Evolutionary conservation across 2,113 vertebrate species (phyloP), one percentile per base, ranked within the genome.

Genomic region (Zosterops pallidus): DNA sequence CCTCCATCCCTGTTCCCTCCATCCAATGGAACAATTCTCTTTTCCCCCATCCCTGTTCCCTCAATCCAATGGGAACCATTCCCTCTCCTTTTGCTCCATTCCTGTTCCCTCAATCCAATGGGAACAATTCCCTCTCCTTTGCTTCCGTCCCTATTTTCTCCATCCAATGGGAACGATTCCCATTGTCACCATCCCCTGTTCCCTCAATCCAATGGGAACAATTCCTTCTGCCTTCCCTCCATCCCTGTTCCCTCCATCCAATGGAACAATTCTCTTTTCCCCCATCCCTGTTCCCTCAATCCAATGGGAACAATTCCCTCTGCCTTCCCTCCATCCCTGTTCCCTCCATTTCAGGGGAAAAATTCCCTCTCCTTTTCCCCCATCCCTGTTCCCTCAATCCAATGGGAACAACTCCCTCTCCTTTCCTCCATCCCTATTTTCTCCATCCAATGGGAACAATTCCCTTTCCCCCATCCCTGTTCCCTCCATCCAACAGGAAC

Each of bases 381-480:
- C 25, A 6, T 24, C 57, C 53, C 42, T 1, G 2, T 0, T 2
- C 14, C 9, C 39, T 35, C n/a, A 2, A 0, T n/a, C 17, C 2
- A 10, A 8, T 5, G 33, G 84, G 75, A 63, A 22, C 12, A 33
- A 78, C 25, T 33, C n/a, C 74, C 20, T 70, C 10, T 52, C 62
- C 31, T 14, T 25, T 4, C 3, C 41, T 9, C 21, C 63, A 31
- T 26, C n/a, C 42, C 35, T 7, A 3, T 2, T 1, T 12, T 5
- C 24, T 39, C 41, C 4, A 31, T 49, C 25, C 31, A 1, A 25
- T 2, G n/a, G 67, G 44, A 59, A 18, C 31, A 44, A 18, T 18
- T 44, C 42, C 42, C 37, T 39, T 14, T 3, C 3, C 41, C 14
- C 21, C 63, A 31, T 26, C n/a, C 42, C 42, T 7, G 4, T 2